Conservation (phyloP, 2,888 invertebrate species). For the Acanthopleura granulata region DNA sequence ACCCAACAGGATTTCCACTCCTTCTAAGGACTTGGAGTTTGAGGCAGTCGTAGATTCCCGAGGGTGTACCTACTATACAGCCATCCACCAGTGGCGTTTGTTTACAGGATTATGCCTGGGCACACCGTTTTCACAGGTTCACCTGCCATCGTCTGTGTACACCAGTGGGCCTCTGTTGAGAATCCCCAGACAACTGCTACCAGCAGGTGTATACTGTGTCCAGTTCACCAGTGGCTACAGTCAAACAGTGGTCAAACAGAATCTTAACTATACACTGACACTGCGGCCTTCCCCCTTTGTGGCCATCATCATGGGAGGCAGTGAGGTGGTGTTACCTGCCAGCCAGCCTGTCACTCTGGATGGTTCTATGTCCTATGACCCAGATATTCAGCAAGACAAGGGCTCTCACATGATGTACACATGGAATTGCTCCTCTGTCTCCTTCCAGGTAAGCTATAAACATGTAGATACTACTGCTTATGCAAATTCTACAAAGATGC, state of each 20-base stretch:
- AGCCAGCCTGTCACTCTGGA: neutral
- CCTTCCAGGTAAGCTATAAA: too few species aligned
- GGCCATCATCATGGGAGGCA: slow-evolving; percentile 1
- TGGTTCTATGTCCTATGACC: slow-evolving; percentile 16
- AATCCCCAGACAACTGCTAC: neutral
- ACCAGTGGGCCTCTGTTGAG: neutral
- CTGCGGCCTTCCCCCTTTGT: neutral
- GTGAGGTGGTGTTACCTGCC: neutral
- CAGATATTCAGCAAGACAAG: neutral
- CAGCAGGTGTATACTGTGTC: neutral
- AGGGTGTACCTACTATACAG: neutral
- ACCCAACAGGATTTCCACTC: neutral
- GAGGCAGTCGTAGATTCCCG: neutral
- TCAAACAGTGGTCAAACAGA: neutral
- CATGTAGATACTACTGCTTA: too few species aligned
- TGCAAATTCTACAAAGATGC: too few species aligned
- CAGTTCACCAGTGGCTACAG: slow-evolving; percentile 1
- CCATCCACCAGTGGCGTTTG: neutral
- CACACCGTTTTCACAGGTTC: neutral
- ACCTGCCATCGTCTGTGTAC: slow-evolving; percentile 5
- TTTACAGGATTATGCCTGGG: neutral
- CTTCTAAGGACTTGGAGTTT: neutral
- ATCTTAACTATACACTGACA: neutral
- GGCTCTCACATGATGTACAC: neutral
- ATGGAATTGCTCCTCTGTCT: slow-evolving; percentile 3